Conservation (phyloP, 53 echinoderm and acorn worm species). For the Patiria pectinifera region DNA sequence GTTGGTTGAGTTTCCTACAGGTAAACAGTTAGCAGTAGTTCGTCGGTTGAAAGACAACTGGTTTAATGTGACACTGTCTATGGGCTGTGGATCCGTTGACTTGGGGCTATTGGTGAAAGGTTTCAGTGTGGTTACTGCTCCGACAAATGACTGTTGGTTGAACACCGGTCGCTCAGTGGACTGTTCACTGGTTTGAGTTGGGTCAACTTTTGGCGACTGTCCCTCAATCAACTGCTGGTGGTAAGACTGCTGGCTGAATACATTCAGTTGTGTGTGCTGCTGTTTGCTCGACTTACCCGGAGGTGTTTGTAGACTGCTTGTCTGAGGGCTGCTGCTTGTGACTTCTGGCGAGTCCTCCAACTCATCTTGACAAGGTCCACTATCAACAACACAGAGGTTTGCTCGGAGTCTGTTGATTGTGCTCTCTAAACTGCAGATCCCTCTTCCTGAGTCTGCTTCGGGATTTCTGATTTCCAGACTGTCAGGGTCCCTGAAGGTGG, state of each 20-base stretch:
- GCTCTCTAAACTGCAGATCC: background rate
- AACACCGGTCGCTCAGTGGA: background rate
- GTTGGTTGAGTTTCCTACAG: background rate
- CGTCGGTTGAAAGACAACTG: background rate
- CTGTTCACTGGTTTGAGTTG: background rate
- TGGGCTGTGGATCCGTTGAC: background rate
- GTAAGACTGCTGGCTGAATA: background rate
- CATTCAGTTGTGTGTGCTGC: background rate
- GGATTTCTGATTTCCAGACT: background rate
- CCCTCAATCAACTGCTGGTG: background rate
- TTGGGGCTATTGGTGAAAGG: background rate
- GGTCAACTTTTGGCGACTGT: background rate
- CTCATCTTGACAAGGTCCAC: background rate
- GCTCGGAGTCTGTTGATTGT: constrained; percentile 48
- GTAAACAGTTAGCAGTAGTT: background rate
- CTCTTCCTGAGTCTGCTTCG: background rate
- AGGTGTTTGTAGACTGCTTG: background rate
- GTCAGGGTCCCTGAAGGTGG: background rate
- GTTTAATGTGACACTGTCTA: background rate
- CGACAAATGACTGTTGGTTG: background rate
- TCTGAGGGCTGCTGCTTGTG: background rate
- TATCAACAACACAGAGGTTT: background rate
- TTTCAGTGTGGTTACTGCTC: background rate
- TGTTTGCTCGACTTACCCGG: background rate
- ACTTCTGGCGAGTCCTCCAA: background rate